Base-by-base conservation (phyloP, 2,113 vertebrate species). In the Rissa tridactyla region DNA sequence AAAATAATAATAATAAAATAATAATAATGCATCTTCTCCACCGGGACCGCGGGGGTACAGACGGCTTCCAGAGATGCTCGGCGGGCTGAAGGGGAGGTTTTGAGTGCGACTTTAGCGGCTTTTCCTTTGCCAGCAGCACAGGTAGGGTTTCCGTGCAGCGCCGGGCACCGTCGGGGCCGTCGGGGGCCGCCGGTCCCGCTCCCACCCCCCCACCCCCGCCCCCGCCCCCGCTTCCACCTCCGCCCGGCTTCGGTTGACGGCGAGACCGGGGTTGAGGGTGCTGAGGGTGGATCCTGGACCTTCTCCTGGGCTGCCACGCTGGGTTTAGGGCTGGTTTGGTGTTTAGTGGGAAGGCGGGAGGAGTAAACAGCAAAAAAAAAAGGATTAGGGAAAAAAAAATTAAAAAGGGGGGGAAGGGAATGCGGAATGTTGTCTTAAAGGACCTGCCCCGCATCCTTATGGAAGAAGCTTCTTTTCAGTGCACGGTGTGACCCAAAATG, bases 31-130 rank as follows among this genome's bases (percentile, higher is more conserved):
- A 76, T 90, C 69, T 88, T 60, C 91, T 69, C 58, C 58, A 12
- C 72, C 54, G 65, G 79, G 86, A 79, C 65, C 9, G 68, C 51
- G 76, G 76, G 91, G 91, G 65, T 36, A 68, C 70, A 22, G 58
- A 69, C 81, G 17, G 77, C 64, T 83, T 52, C 88, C 61, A 70
- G 92, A 55, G 87, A 79, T 89, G 86, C 77, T 89, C 94, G 72
- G 54, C 65, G 65, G 73, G 90, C 52, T 75, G 87, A 75, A 78
- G 51, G 92, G 86, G 55, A 86, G 75, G 77, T 76, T 91, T 55
- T 52, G 57, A 82, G 82, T 4, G 21, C 51, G 44, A 58, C 18
- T 54, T 89, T 23, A 58, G 40, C 25, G 5, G 29, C 60, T 73
- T 61, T 38, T 18, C 55, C 68, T 51, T 52, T 62, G 26, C 66